Evolutionary conservation across 2,113 vertebrate species (phyloP), one percentile per base, ranked within the genome.

Genomic region (Pleuronectes platessa): DNA sequence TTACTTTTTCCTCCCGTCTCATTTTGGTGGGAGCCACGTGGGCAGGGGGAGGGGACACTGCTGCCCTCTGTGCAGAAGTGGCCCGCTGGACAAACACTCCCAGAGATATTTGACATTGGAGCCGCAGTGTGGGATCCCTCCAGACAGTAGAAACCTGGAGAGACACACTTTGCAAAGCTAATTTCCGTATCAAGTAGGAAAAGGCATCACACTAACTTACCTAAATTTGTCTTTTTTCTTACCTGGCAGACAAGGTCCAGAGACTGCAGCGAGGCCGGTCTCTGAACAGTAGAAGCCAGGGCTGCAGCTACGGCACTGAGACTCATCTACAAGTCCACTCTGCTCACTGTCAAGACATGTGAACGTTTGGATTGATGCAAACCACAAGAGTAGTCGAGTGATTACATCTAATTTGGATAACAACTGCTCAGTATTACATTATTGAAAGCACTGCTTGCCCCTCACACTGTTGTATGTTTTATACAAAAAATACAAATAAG

Each of bases 41-140:
- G 93, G 71, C 95, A 95, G 14, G 94, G 89, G 23, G 74, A 69
- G 49, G 94, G 94, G 2, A 89, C 65, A 35, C 86, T 80, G 67
- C 81, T 94, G 80, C 95, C 89, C 2, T 85, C 74, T 60, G 93
- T 90, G 88, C 97, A 99, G 90, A 95, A 98, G 67, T 98, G 89
- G 3, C 97, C 98, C 10, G 35, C 45, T 0, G 94, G 95, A 73
- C 97, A 99, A 71, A 95, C 13, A 53, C 85, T 87, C 17, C 94
- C 94, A 76, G 82, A 92, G 26, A 13, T 42, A 40, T 78, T 85
- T 61, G 86, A 87, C 45, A 68, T 68, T 64, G 94, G 95, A 61
- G 90, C 73, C 40, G 93, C 74, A 61, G 82, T 93, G 8, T 79
- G 83, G 15, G 94, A 94, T 37, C 93, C 92, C 27, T 94, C 94